These are phyloP conservation scores for Cecropterus lyciades DNA, from an alignment of 1,140 invertebrate genomes.

Conservation along the genomic window DNA sequence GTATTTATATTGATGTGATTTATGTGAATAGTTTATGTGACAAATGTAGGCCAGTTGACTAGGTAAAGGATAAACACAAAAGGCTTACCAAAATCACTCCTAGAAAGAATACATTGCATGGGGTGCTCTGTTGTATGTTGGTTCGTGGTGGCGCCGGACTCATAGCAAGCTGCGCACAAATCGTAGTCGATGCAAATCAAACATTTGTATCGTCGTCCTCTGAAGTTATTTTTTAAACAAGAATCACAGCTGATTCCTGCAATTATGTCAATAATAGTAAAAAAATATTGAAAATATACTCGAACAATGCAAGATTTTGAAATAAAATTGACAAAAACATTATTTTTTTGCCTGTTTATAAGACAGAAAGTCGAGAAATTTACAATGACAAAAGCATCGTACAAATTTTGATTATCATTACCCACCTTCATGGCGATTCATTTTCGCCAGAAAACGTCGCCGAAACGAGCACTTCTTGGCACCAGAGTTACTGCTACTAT, in stretches of 20 bases:
- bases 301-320: constrained; percentile 7
- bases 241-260: constrained; percentile 99
- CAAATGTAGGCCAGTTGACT: constrained; percentile 50
- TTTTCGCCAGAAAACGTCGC: constrained; percentile 87
- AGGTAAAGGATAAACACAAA: constrained; percentile 43
- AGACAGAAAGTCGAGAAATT: constrained; percentile 59
- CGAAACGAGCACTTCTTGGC: constrained; percentile 76
- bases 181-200: constrained; percentile 99
- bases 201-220: constrained; percentile 98
- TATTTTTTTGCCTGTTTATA: constrained; percentile 36
- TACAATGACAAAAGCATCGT: constrained; percentile 78
- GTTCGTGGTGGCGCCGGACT: constrained; percentile 96
- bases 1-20: constrained; percentile 18
- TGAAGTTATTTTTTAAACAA: constrained; percentile 99
- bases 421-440: constrained; percentile 93
- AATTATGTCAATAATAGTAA: constrained; percentile 71
- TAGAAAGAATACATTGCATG: constrained; percentile 99
- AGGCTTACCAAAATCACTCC: constrained; percentile 95
- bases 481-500: constrained; percentile 75
- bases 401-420: constrained; percentile 85
- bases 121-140: constrained; percentile 97
- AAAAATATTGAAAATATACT: constrained; percentile 33
- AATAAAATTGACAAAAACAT: constrained; percentile 31
- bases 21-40: constrained; percentile 17
- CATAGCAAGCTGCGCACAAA: constrained; percentile 98